phyloP scores from a whole-genome alignment of 2,113 vertebrate species.

The Microcebus tavaratra region DNA sequence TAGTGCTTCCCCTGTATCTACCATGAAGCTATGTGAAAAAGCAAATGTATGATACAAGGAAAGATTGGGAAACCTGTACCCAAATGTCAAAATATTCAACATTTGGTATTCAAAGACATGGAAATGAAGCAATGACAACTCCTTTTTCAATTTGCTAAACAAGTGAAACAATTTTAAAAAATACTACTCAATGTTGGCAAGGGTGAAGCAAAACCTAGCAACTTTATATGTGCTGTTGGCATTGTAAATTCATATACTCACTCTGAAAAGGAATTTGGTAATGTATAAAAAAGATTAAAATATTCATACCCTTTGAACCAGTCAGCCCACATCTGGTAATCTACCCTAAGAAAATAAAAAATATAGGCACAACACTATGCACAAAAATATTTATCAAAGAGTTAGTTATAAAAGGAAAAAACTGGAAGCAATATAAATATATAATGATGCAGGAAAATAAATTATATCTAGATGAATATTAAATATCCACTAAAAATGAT shows the following conservation, averaged over 20 bases:
- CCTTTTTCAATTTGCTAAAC: background rate
- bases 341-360: conserved; percentile 30
- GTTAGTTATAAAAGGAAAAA: background rate
- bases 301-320: background rate
- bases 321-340: background rate
- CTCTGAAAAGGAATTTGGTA: conserved; percentile 3
- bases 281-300: background rate
- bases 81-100: background rate
- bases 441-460: background rate
- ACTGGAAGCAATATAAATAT: background rate
- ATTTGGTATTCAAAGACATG: background rate
- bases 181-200: background rate
- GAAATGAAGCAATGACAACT: background rate
- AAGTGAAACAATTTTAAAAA: background rate
- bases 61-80: background rate
- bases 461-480: background rate
- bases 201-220: background rate
- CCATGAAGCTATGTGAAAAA: background rate
- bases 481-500: background rate
- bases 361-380: background rate
- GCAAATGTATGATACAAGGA: background rate
- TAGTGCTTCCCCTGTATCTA: background rate
- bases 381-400: conserved; percentile 1
- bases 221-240: background rate
- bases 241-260: background rate